Conservation (phyloP, 2,113 vertebrate species). For the Cephalopholis sonnerati region DNA sequence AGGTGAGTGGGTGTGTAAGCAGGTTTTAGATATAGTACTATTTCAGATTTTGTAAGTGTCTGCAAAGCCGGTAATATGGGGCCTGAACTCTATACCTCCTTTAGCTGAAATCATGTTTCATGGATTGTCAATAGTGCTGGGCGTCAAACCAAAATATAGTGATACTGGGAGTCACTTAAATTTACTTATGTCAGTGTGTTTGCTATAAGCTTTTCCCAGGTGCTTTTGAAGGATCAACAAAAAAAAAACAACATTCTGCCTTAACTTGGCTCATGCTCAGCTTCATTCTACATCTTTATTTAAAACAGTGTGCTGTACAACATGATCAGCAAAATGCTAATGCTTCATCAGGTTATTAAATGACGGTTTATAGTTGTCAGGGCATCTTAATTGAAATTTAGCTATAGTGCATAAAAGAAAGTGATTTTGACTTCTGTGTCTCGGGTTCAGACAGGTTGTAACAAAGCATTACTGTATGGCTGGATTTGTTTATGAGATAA, state of each 20-base stretch:
- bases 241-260: not conserved
- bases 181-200: not conserved
- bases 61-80: conserved; percentile 50
- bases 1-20: conserved; percentile 54
- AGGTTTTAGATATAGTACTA: conserved; percentile 53
- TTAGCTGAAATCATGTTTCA: conserved; percentile 41
- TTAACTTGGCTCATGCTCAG: not conserved
- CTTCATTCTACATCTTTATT: not conserved
- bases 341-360: not conserved
- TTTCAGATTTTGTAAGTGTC: conserved; percentile 55
- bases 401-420: not conserved
- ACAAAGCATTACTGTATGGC: not conserved
- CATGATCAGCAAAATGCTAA: not conserved
- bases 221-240: not conserved
- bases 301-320: not conserved
- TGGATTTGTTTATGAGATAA: no score
- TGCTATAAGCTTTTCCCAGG: not conserved
- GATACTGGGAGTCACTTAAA: conserved; percentile 15
- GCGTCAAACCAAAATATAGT: not conserved
- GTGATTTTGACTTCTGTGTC: not conserved
- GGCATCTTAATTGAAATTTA: not conserved
- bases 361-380: not conserved
- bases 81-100: conserved; percentile 35
- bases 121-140: conserved; percentile 15
- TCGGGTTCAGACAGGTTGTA: not conserved